Conservation (phyloP, 2,888 invertebrate genomes). For the Parascotia fuliginaria region DNA sequence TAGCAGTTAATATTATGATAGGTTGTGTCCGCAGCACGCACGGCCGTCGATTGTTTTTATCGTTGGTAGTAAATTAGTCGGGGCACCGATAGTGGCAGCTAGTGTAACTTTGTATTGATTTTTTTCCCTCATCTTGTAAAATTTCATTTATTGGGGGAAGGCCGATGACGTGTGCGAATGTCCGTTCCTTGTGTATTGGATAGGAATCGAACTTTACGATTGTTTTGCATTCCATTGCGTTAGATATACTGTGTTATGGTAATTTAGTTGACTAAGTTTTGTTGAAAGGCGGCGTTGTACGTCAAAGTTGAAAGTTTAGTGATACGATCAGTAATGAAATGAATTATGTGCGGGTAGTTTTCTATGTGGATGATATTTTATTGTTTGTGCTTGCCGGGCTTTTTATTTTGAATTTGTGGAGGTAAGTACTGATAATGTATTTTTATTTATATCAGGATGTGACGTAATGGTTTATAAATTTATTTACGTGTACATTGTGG, state of each 20-base stretch:
- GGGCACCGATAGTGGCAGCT: slow-evolving; percentile 77
- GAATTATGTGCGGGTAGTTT: slow-evolving; percentile 33
- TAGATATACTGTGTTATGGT: slow-evolving; percentile 9
- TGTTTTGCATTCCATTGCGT: slow-evolving; percentile 26
- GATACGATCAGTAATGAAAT: slow-evolving; percentile 12
- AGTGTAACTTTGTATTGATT: slow-evolving; percentile 79
- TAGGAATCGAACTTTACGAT: slow-evolving; percentile 16
- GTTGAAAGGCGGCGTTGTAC: slow-evolving; percentile 26
- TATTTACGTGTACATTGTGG: too few species aligned
- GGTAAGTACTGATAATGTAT: neutral
- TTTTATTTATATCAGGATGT: neutral
- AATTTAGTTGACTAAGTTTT: slow-evolving; percentile 8
- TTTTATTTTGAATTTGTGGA: neutral
- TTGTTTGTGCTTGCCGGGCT: slow-evolving; percentile 9
- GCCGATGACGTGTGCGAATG: slow-evolving; percentile 62
- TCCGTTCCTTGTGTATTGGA: slow-evolving; percentile 29
- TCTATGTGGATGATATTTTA: slow-evolving; percentile 12
- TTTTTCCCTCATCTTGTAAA: slow-evolving; percentile 86
- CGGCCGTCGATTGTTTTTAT: slow-evolving; percentile 75
- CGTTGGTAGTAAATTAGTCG: slow-evolving; percentile 79
- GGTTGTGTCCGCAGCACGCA: slow-evolving; percentile 54
- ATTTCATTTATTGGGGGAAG: slow-evolving; percentile 85
- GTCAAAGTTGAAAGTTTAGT: slow-evolving; percentile 1
- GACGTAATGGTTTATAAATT: neutral
- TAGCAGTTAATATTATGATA: slow-evolving; percentile 60